These are phyloP conservation scores for Minunthozetes semirufus DNA, from an alignment of 2,888 invertebrate genomes.

Conservation along the genomic window DNA sequence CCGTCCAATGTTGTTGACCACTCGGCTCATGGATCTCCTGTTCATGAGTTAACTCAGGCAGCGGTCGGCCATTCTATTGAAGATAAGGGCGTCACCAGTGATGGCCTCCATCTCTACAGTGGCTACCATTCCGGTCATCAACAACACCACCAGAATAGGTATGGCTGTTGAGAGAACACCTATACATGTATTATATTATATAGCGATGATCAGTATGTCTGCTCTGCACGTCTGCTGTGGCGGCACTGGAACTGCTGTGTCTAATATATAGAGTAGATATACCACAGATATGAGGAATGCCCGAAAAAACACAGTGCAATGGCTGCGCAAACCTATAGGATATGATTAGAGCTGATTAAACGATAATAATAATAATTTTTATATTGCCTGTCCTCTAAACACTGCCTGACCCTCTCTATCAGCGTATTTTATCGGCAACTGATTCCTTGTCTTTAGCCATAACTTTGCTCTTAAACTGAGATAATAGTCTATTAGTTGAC, in stretches of 20 bases:
- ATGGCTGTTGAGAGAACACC: background rate
- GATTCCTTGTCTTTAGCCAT: conserved; percentile 6
- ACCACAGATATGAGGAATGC: background rate
- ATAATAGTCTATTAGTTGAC: background rate
- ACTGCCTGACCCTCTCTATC: background rate
- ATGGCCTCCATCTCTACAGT: background rate
- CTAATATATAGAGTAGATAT: background rate
- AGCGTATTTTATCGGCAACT: background rate
- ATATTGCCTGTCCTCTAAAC: background rate
- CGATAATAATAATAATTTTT: conserved; percentile 1
- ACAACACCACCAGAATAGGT: conserved; percentile 3
- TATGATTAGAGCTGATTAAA: conserved; percentile 1
- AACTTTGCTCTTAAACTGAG: conserved; percentile 2
- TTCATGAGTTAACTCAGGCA: conserved; percentile 3
- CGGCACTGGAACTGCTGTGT: background rate
- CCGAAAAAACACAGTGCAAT: conserved; percentile 1
- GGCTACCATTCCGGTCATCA: conserved; percentile 10
- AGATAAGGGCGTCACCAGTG: background rate
- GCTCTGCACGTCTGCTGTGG: too few species aligned
- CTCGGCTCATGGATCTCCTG: conserved; percentile 18
- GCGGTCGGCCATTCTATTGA: background rate
- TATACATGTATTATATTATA: background rate
- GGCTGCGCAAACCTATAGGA: conserved; percentile 7
- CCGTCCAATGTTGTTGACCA: conserved; percentile 4
- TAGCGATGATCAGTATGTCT: background rate